phyloP scores from a whole-genome alignment of 2,888 invertebrate genomes.

The Apamea crenata region DNA sequence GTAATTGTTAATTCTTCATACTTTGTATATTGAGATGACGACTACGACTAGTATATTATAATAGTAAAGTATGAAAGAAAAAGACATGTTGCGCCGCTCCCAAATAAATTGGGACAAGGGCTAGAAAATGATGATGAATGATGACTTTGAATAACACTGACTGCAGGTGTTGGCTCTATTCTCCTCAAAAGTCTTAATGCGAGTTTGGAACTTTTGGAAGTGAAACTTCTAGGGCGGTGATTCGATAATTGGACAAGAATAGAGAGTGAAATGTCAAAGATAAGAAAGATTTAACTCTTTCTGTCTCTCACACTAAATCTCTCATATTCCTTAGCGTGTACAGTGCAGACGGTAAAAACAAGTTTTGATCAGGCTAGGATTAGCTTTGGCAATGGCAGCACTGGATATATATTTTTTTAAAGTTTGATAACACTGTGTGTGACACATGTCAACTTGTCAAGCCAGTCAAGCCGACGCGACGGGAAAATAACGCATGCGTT shows the following conservation, averaged over 20 bases:
- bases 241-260: no score
- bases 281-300: no score
- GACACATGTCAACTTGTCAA: slow-evolving; percentile 45
- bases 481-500: slow-evolving; percentile 62
- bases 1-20: no score
- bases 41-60: not conserved
- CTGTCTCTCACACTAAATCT: no score
- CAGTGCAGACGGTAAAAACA: not conserved
- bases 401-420: not conserved
- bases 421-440: slow-evolving; percentile 13
- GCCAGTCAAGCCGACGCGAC: no score
- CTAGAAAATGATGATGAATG: not conserved
- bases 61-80: not conserved
- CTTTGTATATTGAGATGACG: no score
- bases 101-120: not conserved
- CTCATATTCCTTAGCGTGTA: no score
- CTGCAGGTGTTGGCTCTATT: not conserved
- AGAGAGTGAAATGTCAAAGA: not conserved
- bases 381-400: slow-evolving; percentile 27
- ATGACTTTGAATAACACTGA: not conserved
- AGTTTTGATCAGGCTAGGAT: not conserved
- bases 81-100: not conserved
- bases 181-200: not conserved
- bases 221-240: no score
- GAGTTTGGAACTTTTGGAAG: no score